Conservation (phyloP, 2,888 invertebrate genomes). For the Ochropacha duplaris region DNA sequence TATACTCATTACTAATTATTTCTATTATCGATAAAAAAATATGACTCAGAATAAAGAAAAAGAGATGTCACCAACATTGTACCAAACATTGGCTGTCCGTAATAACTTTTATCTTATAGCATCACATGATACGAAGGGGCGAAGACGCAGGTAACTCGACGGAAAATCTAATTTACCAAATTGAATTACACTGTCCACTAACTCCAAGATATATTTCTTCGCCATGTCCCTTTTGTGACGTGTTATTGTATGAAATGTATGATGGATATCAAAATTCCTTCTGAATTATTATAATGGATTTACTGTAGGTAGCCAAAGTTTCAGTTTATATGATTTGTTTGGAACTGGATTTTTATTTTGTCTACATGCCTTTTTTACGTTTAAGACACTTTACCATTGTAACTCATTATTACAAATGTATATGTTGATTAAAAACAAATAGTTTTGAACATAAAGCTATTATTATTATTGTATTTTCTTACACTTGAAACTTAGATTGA, state of each 20-base stretch:
- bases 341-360: background rate
- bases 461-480: no score
- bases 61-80: constrained; percentile 30
- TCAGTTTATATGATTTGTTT: background rate
- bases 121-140: constrained; percentile 49
- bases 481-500: no score
- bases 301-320: constrained; percentile 8
- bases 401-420: no score
- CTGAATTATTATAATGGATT: constrained; percentile 23
- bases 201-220: constrained; percentile 53
- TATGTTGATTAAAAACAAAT: no score
- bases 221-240: constrained; percentile 36
- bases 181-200: constrained; percentile 77
- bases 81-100: constrained; percentile 40
- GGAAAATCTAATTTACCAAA: constrained; percentile 79
- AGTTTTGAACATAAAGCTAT: no score
- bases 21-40: no score
- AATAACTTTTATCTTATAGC: constrained; percentile 40
- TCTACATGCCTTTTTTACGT: background rate
- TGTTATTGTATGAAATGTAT: constrained; percentile 47
- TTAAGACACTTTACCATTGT: no score
- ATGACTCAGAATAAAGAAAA: constrained; percentile 10
- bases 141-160: constrained; percentile 74
- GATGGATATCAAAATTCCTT: constrained; percentile 17
- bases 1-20: no score